Evolutionary conservation across 2,113 vertebrate species (phyloP).

Genomic region (Holacanthus passer): DNA sequence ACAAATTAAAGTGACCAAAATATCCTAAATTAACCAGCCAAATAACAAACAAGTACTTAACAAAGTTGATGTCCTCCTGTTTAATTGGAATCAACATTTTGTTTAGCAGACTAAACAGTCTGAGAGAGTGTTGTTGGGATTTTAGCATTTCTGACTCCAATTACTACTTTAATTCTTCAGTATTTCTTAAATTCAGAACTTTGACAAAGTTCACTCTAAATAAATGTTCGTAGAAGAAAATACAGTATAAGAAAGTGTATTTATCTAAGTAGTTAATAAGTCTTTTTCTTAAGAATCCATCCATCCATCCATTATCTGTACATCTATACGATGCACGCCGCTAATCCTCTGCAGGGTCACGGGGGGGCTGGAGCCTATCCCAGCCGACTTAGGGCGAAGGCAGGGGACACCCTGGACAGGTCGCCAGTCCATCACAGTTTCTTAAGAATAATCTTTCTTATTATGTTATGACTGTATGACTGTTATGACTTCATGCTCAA

Average conservation of each 20-base stretch:
- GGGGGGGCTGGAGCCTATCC: too few species aligned
- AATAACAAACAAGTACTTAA: background rate
- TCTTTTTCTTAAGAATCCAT: too few species aligned
- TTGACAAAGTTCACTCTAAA: background rate
- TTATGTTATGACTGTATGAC: too few species aligned
- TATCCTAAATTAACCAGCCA: background rate
- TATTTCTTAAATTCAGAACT: background rate
- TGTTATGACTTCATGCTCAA: too few species aligned
- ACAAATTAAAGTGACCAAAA: background rate
- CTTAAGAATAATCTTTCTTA: too few species aligned
- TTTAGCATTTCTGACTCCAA: background rate
- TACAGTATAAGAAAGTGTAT: too few species aligned
- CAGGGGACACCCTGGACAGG: too few species aligned
- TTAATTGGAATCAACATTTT: background rate
- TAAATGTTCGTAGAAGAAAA: background rate
- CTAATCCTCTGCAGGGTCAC: too few species aligned
- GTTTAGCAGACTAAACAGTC: background rate
- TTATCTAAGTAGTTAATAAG: background rate
- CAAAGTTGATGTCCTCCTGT: background rate
- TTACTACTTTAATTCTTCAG: background rate
- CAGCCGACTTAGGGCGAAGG: too few species aligned
- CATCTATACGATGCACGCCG: too few species aligned
- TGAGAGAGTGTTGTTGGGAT: background rate
- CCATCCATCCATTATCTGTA: too few species aligned
- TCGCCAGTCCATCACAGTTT: too few species aligned